Base-by-base conservation (phyloP, 2,113 vertebrate species). In the Triplophysa siluroides region DNA sequence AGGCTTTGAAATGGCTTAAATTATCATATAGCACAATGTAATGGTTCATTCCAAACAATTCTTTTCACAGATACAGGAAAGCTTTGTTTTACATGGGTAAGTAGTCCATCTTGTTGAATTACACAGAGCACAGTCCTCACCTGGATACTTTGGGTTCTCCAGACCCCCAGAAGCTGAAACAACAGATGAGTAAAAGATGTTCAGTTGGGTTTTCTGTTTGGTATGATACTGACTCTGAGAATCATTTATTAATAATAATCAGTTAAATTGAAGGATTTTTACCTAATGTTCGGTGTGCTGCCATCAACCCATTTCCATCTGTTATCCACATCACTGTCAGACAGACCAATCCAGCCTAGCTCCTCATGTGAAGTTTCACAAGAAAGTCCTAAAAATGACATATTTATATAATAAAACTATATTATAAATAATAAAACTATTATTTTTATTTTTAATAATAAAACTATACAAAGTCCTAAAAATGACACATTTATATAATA, bases 221-320 rank as follows among this genome's bases (percentile, higher is more conserved):
- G 2, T 24, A 24, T 24, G 24, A 24, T 24, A 24, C 24, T 24
- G 24, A 24, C 24, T 24, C 1, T 21, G 16, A 62, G 23, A 29
- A 62, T 61, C 11, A 26, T 9, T 60, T 45, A 61, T 70, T 70
- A 18, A 56, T 45, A 70, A 18, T 21, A 43, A 47, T 67, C 54
- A 50, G 18, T n/a, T 56, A 19, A 19, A 19, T 56, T 78, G 8
- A 70, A n/a, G 70, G 8, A 18, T 70, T 61, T 70, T 66, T 4
- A 41, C 63, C 63, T 18, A 52, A 0, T 13, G 62, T 4, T 65
- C 11, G 21, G 45, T 66, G 4, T 19, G 16, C 8, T 64, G 24
- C 26, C 65, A 68, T 78, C 47, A 41, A 43, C 38, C 65, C 66
- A 18, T 70, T 61, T 60, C 76, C 50, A 56, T 21, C 0, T 56